A percentile compares a stretch with the other conserved stretches of the same genome.
phyloP scores from a whole-genome alignment of 2,888 invertebrate genomes.

The Phalera bucephala region DNA sequence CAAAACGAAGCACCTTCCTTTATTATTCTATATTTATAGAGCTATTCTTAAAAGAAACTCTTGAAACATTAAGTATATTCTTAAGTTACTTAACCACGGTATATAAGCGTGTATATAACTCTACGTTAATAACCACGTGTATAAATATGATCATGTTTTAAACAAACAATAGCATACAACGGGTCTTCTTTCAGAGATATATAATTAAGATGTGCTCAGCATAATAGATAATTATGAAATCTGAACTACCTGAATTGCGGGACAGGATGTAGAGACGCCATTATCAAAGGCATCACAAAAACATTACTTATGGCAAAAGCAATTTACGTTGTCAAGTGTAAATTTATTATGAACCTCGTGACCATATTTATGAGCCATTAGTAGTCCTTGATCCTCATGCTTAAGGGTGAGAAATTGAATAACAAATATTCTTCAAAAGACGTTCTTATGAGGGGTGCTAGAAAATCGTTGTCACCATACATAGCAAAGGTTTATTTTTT shows the following conservation, averaged over 20 bases:
- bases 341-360: conserved; percentile 55
- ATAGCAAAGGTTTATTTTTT: conserved; percentile 61
- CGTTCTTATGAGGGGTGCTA: conserved; percentile 53
- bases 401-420: conserved; percentile 68
- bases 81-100: no score
- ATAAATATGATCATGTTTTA: no score
- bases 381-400: conserved; percentile 37
- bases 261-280: conserved; percentile 21
- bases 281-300: conserved; percentile 31
- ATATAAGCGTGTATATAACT: no score
- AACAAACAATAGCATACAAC: background rate
- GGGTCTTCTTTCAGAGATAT: background rate
- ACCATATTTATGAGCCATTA: conserved; percentile 65
- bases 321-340: conserved; percentile 53
- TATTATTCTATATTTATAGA: no score
- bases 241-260: conserved; percentile 23
- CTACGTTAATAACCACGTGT: no score
- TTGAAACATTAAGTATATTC: no score
- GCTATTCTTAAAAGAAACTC: no score
- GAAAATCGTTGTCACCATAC: conserved; percentile 62
- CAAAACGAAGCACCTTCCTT: no score
- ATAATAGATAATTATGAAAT: conserved; percentile 11
- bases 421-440: conserved; percentile 62
- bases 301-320: conserved; percentile 36
- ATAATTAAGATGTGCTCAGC: conserved; percentile 6